A percentile compares a stretch with the other conserved stretches of the same genome.
Evolutionary conservation across 2,888 invertebrate species (phyloP).

Genomic region (Orthosia cruda): DNA sequence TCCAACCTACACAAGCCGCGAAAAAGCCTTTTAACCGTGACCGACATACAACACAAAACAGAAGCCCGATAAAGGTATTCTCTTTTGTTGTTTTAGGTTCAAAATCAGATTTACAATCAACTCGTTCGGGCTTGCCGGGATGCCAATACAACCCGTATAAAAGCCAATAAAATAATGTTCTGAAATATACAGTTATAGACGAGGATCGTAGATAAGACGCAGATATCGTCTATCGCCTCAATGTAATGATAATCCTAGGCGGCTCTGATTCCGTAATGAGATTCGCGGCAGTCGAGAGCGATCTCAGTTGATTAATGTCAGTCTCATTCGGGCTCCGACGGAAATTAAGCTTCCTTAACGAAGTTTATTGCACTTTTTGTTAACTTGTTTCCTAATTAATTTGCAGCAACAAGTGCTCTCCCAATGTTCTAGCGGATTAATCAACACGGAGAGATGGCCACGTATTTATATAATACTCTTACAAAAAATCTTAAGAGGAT

Average conservation of each 20-base stretch:
- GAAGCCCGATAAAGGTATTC: constrained; percentile 44
- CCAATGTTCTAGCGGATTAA: constrained; percentile 71
- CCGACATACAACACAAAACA: constrained; percentile 59
- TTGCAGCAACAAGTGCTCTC: constrained; percentile 86
- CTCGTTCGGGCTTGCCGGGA: constrained; percentile 32
- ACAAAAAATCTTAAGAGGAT: constrained; percentile 60
- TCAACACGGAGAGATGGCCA: constrained; percentile 63
- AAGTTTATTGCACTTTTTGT: constrained; percentile 89
- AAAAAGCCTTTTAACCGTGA: constrained; percentile 56
- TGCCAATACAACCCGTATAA: constrained; percentile 46
- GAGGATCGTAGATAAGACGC: constrained; percentile 28
- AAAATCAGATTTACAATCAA: constrained; percentile 62
- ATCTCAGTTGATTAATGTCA: constrained; percentile 87
- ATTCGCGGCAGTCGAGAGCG: constrained; percentile 80
- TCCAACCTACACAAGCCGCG: constrained; percentile 28
- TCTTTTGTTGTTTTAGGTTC: constrained; percentile 60
- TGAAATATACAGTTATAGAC: constrained; percentile 37
- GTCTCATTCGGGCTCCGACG: constrained; percentile 80
- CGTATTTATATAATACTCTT: constrained; percentile 54
- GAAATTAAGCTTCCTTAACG: constrained; percentile 88
- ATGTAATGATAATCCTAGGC: constrained; percentile 78
- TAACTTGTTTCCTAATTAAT: constrained; percentile 89
- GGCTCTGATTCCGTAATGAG: constrained; percentile 82
- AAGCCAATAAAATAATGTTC: constrained; percentile 44
- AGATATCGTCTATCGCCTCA: constrained; percentile 64